These are phyloP conservation scores for Spongia lamella DNA, from an alignment of 37 sponge, comb jelly and placozoan species.

Conservation along the genomic window DNA sequence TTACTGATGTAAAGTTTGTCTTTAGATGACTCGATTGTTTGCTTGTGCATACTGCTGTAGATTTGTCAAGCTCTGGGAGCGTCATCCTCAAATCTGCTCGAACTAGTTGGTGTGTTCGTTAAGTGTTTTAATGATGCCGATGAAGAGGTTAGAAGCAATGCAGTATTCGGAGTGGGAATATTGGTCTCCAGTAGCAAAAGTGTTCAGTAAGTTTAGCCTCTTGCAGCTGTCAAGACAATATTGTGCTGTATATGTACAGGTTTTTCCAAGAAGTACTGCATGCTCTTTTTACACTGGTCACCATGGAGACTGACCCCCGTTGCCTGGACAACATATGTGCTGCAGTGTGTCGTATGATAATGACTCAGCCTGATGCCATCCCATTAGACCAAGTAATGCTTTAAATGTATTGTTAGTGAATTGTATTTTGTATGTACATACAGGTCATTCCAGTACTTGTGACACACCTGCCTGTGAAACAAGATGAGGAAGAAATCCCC, in stretches of 20 bases:
- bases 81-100: conserved; percentile 13
- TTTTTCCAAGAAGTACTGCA: conserved; percentile 70
- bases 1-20: too few relatives aligned
- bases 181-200: conserved; percentile 33
- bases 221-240: background rate
- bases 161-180: conserved; percentile 83
- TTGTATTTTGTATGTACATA: background rate
- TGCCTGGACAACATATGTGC: conserved; percentile 82
- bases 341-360: conserved; percentile 84
- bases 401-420: background rate
- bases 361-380: conserved; percentile 54
- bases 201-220: background rate
- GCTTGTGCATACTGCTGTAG: conserved; percentile 12
- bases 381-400: conserved; percentile 79
- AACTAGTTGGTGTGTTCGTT: conserved; percentile 62
- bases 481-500: conserved; percentile 86
- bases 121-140: conserved; percentile 28
- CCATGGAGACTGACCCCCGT: conserved; percentile 21
- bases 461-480: conserved; percentile 80
- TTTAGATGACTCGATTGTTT: too few relatives aligned
- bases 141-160: conserved; percentile 86
- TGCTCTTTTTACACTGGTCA: conserved; percentile 55
- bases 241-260: conserved; percentile 25
- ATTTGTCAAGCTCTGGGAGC: conserved; percentile 52
- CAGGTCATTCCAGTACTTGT: conserved; percentile 78